Percentiles rank a stretch among this genome's conserved stretches.
phyloP scores from a whole-genome alignment of 2,888 invertebrate species.

The Caenorhabditis zanzibari region DNA sequence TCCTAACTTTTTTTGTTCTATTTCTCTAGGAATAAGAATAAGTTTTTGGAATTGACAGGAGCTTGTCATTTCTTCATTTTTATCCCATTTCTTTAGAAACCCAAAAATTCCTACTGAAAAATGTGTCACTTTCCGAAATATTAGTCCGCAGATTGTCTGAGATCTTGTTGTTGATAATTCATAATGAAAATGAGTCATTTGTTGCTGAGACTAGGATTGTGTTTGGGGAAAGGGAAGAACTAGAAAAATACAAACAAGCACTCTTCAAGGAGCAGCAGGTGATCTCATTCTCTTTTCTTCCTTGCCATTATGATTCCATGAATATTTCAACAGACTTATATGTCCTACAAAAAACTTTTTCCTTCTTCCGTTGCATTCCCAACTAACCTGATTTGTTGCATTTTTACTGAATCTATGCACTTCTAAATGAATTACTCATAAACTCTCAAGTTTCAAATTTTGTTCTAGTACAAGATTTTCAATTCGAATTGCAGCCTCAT shows the following conservation, averaged over 20 bases:
- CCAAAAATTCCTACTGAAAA: constrained; percentile 5
- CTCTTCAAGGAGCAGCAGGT: constrained; percentile 15
- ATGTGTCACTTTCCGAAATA: constrained; percentile 46
- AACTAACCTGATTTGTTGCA: constrained; percentile 20
- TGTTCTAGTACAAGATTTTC: neutral
- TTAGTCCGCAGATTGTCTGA: neutral
- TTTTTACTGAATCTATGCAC: neutral
- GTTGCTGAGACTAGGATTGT: neutral
- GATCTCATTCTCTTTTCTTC: constrained; percentile 23
- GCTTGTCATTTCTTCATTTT: constrained; percentile 36
- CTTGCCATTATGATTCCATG: constrained; percentile 16
- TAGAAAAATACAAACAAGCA: constrained; percentile 15
- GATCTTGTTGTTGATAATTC: neutral
- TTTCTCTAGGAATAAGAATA: constrained; percentile 16
- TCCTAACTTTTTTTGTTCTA: constrained; percentile 11
- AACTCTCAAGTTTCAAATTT: no score
- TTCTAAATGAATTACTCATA: constrained; percentile 34
- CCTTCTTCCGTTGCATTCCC: neutral
- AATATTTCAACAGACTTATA: constrained; percentile 53
- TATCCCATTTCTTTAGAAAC: constrained; percentile 4
- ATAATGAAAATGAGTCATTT: constrained; percentile 25
- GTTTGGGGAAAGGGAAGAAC: neutral
- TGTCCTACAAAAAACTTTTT: constrained; percentile 23
- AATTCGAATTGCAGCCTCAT: neutral
- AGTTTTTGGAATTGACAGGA: constrained; percentile 56